Base-by-base conservation (phyloP, 2,888 invertebrate genomes). In the Eupithecia exiguata region DNA sequence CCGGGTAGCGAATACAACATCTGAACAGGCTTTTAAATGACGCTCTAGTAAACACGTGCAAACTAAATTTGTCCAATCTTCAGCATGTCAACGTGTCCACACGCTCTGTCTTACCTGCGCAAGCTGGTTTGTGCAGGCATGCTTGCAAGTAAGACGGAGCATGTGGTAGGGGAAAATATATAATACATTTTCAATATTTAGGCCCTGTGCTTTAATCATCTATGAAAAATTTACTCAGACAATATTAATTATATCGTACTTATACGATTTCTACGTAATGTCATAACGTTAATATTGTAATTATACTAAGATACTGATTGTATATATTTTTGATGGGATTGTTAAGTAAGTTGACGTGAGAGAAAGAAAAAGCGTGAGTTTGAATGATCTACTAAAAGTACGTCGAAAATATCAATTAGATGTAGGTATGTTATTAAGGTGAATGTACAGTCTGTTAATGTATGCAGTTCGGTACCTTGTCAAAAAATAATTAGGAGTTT, bases 311-410 rank as follows among this genome's bases (percentile, higher is more conserved):
- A 40, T 12, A 40, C 3, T 12, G n/a, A 65, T 40, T 66, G 66
- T 66, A 66, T 66, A 66, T 66, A 66, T 65, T 65, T 68, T 46
- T 68, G 67, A 68, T 68, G 46, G 40, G 16, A 40, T 66, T 21
- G 6, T 66, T 38, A 40, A n/a, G 10, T 66, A 66, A 43, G 38
- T 70, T 61, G n/a, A n/a, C n/a, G 12, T 18, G 36, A 38, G 38
- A 65, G 63, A 65, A 36, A n/a, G 62, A 35, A 35, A 62, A 35
- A 18, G 18, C 35, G n/a, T n/a, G n/a, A 38, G 36, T n/a, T 63
- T 65, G 63, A 65, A 65, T 65, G n/a, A 36, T 36, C n/a, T 36
- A 5, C 1, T 38, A 38, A 21, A 53, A n/a, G 1, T 30, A 35
- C 7, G 18, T 38, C n/a, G 6, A 36, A 36, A 38, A 65, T 65